These are phyloP conservation scores for Goniozus legneri DNA, from an alignment of 1,140 invertebrate genomes.

Conservation along the genomic window DNA sequence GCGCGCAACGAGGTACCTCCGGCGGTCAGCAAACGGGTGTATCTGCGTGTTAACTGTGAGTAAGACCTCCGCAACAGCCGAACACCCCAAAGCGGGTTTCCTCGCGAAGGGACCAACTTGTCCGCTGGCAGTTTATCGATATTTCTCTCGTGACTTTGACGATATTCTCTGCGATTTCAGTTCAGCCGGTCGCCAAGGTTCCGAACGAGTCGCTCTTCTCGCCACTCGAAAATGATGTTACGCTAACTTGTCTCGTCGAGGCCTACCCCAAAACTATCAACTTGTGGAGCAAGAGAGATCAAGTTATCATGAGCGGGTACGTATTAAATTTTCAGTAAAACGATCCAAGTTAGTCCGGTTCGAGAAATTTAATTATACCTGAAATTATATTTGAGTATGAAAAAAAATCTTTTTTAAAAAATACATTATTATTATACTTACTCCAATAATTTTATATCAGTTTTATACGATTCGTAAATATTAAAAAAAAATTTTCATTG, in stretches of 20 bases:
- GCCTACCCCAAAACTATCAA: constrained; percentile 61
- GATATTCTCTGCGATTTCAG: constrained; percentile 41
- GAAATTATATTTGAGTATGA: too few species aligned
- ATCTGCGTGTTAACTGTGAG: constrained; percentile 76
- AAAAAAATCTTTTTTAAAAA: too few species aligned
- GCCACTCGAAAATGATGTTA: constrained; percentile 54
- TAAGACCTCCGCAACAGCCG: constrained; percentile 33
- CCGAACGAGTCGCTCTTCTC: constrained; percentile 55
- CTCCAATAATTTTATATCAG: too few species aligned
- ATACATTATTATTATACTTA: too few species aligned
- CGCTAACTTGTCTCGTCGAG: constrained; percentile 57
- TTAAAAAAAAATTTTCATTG: too few species aligned
- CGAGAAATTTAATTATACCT: too few species aligned
- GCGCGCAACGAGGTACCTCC: constrained; percentile 74
- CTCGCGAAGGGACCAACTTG: too few species aligned
- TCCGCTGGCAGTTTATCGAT: too few species aligned
- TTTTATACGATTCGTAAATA: too few species aligned
- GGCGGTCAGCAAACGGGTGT: constrained; percentile 71
- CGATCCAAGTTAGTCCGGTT: too few species aligned
- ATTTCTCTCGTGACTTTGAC: too few species aligned
- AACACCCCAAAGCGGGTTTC: too few species aligned
- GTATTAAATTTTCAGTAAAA: constrained; percentile 19
- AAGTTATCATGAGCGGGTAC: constrained; percentile 54
- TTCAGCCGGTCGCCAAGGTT: constrained; percentile 55
- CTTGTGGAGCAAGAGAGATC: constrained; percentile 55